phyloP scores from a whole-genome alignment of 2,113 vertebrate genomes.

The Illadopsis cleaveri region DNA sequence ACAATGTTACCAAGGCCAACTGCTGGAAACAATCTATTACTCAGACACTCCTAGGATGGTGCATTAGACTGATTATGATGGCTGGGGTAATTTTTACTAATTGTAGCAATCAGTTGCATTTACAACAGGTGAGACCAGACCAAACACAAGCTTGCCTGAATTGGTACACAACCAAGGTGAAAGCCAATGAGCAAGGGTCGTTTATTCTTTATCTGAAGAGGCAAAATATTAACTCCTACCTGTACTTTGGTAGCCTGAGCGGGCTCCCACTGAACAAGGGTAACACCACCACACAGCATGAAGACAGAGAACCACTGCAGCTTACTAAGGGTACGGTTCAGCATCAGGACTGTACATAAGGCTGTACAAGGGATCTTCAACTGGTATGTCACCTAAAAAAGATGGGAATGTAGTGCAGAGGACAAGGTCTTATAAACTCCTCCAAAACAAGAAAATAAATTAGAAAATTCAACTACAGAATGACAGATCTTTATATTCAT shows the following conservation, averaged over 20 bases:
- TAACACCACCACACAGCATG: slow-evolving; percentile 91
- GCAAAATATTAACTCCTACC: slow-evolving; percentile 70
- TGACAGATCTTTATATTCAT: neutral
- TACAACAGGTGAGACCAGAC: neutral
- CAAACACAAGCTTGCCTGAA: neutral
- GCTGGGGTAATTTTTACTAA: neutral
- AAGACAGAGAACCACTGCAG: slow-evolving; percentile 96
- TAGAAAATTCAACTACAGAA: neutral
- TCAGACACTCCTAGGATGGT: neutral
- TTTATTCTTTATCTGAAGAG: neutral
- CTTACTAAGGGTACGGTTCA: slow-evolving; percentile 86
- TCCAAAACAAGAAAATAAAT: neutral
- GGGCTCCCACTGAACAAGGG: slow-evolving; percentile 91
- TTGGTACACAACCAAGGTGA: neutral
- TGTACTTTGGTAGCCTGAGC: slow-evolving; percentile 88
- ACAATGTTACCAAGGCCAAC: neutral
- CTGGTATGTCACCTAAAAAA: slow-evolving; percentile 91
- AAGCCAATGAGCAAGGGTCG: neutral
- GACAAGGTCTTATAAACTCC: neutral
- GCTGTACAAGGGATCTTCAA: slow-evolving; percentile 98
- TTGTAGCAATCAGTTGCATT: neutral
- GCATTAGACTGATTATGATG: neutral
- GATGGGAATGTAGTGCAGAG: neutral
- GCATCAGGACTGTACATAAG: slow-evolving; percentile 93
- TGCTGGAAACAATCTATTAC: neutral